Percentiles rank a stretch among this genome's conserved stretches.
Evolutionary conservation across 2,113 vertebrate genomes (phyloP).

Genomic region (Tetraodon nigroviridis): DNA sequence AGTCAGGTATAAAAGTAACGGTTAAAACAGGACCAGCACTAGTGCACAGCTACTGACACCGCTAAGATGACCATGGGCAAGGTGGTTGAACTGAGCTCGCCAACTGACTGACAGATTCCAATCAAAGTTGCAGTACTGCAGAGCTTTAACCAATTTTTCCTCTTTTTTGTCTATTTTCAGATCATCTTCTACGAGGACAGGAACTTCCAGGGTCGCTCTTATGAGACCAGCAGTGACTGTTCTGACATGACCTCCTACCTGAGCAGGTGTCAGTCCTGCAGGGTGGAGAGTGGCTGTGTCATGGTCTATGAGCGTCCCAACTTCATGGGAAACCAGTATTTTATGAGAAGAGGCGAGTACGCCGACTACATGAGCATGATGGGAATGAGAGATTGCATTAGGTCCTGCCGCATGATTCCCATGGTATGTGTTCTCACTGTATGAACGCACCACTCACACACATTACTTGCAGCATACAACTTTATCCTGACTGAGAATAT

Average conservation of each 20-base stretch:
- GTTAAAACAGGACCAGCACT: constrained; percentile 43
- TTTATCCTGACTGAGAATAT: no score
- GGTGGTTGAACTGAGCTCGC: constrained; percentile 30
- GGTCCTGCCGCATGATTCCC: constrained; percentile 71
- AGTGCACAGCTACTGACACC: constrained; percentile 32
- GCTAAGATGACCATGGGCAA: constrained; percentile 57
- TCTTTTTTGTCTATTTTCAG: constrained; percentile 25
- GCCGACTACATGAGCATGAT: constrained; percentile 66
- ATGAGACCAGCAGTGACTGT: constrained; percentile 66
- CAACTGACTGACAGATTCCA: not conserved
- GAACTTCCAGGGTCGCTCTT: constrained; percentile 66
- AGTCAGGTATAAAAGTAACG: constrained; percentile 67
- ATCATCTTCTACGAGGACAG: constrained; percentile 70
- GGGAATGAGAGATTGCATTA: constrained; percentile 59
- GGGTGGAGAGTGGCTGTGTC: constrained; percentile 67
- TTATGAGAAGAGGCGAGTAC: constrained; percentile 69
- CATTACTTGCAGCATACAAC: constrained; percentile 6
- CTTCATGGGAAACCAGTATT: constrained; percentile 68
- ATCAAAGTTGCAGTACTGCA: not conserved
- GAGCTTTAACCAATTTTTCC: not conserved
- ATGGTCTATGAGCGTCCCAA: constrained; percentile 70
- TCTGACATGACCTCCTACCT: constrained; percentile 59
- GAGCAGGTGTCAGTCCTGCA: constrained; percentile 60
- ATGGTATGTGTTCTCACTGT: constrained; percentile 48
- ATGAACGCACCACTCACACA: not conserved